phyloP scores from a whole-genome alignment of 2,888 invertebrate genomes.

The Geophilus truncorum region DNA sequence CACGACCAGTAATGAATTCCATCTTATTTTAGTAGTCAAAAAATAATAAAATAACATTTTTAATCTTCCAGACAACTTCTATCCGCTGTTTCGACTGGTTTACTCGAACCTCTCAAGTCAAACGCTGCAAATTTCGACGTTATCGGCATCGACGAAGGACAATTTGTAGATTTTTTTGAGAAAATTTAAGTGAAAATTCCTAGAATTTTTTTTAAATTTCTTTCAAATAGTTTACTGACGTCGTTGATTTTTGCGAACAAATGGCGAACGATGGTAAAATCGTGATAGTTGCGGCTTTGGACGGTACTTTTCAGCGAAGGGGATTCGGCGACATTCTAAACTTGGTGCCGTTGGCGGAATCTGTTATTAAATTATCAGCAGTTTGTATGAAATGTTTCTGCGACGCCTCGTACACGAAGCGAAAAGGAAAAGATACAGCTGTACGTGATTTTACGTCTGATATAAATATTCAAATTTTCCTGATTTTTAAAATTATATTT shows the following conservation, averaged over 20 bases:
- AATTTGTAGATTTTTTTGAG: slow-evolving; percentile 18
- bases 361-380: slow-evolving; percentile 54
- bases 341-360: slow-evolving; percentile 54
- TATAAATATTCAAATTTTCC: background rate
- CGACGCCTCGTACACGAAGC: slow-evolving; percentile 54
- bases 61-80: background rate
- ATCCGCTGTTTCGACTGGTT: background rate
- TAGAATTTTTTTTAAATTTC: background rate
- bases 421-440: slow-evolving; percentile 51
- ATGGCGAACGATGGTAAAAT: slow-evolving; percentile 56
- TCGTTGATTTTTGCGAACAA: slow-evolving; percentile 52
- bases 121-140: background rate
- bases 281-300: slow-evolving; percentile 58
- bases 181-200: background rate
- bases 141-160: slow-evolving; percentile 31
- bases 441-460: no score
- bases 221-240: slow-evolving; percentile 51
- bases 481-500: background rate
- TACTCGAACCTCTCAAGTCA: background rate
- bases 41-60: background rate
- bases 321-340: slow-evolving; percentile 52
- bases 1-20: slow-evolving; percentile 53
- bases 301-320: slow-evolving; percentile 56
- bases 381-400: slow-evolving; percentile 55
- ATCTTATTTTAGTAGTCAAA: no score